phyloP scores from a whole-genome alignment of 2,113 vertebrate genomes.

The Ammodytes marinus region DNA sequence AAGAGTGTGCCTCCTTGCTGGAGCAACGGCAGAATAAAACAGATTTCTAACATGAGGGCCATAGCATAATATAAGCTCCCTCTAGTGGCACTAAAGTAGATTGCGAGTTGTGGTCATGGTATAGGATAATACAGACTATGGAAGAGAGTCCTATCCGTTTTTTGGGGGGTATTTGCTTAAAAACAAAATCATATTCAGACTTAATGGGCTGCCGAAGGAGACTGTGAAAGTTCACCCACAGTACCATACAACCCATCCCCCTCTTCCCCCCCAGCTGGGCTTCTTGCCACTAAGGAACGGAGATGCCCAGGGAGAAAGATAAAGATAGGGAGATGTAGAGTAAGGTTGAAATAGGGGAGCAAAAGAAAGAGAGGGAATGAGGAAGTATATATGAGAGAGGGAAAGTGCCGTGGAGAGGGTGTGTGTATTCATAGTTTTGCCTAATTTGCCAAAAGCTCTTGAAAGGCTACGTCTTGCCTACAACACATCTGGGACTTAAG shows the following conservation, averaged over 20 bases:
- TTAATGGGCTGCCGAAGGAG: constrained; percentile 47
- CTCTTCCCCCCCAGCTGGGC: constrained; percentile 69
- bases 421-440: constrained; percentile 72
- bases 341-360: constrained; percentile 67
- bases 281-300: constrained; percentile 80
- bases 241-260: constrained; percentile 70
- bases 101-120: constrained; percentile 13
- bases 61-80: constrained; percentile 80
- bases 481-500: constrained; percentile 82
- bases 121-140: no score
- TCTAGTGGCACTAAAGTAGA: constrained; percentile 80
- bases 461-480: constrained; percentile 81
- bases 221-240: constrained; percentile 77
- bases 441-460: constrained; percentile 84
- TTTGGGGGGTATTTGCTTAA: not conserved
- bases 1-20: constrained; percentile 25
- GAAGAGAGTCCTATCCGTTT: not conserved
- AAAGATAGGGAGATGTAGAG: constrained; percentile 63
- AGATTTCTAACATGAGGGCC: constrained; percentile 14
- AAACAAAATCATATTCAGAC: constrained; percentile 5
- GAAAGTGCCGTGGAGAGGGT: constrained; percentile 36
- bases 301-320: constrained; percentile 83
- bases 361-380: constrained; percentile 45
- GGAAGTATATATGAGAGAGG: constrained; percentile 59
- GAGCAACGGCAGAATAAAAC: constrained; percentile 22